Percentiles rank a stretch among this genome's conserved stretches.
Conservation (phyloP, 2,113 vertebrate species). For the Apteryx owenii region DNA sequence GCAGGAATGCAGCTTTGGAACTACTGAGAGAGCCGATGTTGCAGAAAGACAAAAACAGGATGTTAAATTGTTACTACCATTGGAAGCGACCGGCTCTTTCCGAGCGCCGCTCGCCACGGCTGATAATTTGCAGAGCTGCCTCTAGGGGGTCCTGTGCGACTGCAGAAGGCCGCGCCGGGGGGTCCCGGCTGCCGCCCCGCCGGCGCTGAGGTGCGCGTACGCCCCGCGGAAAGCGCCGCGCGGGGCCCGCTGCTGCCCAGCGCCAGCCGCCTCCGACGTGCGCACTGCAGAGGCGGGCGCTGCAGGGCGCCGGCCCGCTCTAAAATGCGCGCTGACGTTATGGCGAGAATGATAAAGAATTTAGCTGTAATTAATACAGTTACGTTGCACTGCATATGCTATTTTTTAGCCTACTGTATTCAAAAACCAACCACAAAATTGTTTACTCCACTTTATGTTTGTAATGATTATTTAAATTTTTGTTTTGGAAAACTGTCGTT, state of each 20-base stretch:
- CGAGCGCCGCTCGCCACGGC: not conserved
- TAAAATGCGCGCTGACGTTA: not conserved
- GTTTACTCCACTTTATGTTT: not conserved
- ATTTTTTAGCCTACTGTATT: not conserved
- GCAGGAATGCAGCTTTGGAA: conserved; percentile 72
- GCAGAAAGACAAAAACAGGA: conserved; percentile 82
- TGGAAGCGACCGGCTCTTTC: conserved; percentile 42
- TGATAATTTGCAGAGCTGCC: conserved; percentile 24
- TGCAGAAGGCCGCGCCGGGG: conserved; percentile 6
- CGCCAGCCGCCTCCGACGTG: no score
- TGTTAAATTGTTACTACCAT: conserved; percentile 57
- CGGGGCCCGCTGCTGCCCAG: no score
- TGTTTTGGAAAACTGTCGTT: not conserved
- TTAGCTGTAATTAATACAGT: not conserved
- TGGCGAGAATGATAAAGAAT: not conserved
- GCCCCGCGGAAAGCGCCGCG: no score
- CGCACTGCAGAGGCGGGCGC: not conserved
- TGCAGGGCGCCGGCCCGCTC: not conserved
- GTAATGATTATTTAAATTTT: not conserved
- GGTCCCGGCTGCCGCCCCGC: no score
- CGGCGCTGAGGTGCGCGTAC: no score
- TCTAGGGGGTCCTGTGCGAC: conserved; percentile 54
- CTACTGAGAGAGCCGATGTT: conserved; percentile 54
- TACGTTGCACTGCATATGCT: not conserved
- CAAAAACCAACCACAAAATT: not conserved